Evolutionary conservation across 2,113 vertebrate genomes (phyloP), one percentile per base, ranked within the genome.

Genomic region (Eira barbara): DNA sequence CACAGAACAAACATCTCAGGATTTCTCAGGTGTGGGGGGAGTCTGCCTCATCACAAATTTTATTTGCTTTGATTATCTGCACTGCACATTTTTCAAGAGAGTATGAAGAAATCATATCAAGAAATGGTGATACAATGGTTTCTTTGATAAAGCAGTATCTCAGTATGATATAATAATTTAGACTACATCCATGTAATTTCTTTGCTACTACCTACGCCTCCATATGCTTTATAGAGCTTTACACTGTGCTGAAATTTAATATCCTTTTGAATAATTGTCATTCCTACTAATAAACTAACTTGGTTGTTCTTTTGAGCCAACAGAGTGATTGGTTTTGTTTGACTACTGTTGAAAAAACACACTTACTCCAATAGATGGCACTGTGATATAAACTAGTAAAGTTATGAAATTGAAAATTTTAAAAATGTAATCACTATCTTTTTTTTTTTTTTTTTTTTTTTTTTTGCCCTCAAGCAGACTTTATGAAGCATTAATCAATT

Each of bases 291-390:
- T 76, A 91, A 96, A 65, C 45, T 25, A 67, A 61, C 34, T 86
- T 47, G 45, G 4, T 81, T 45, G 3, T 61, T 97, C 21, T 96
- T 52, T 79, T 21, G n/a, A 84, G 31, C 76, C 59, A 11, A 47
- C 31, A 11, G 10, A 76, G 29, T 7, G 49, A 42, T 25, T 6
- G 4, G 11, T 57, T 97, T 89, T 71, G 12, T 84, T n/a, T 78
- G 55, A 63, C 42, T 59, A 8, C 25, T 34, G 0, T 1, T 45
- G 67, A 55, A 42, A 80, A 49, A 83, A 15, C 11, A 7, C 6
- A 3, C 8, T 74, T 49, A 23, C 36, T 59, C 95, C 98, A 97
- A 93, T 97, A 98, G 99, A 98, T 98, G 98, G 98, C 98, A 97
- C 98, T 99, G 96, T 98, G 80, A 78, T 96, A 97, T n/a, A 98